Conservation (phyloP, 2,113 vertebrate species). For the Toxotes chatareus region DNA sequence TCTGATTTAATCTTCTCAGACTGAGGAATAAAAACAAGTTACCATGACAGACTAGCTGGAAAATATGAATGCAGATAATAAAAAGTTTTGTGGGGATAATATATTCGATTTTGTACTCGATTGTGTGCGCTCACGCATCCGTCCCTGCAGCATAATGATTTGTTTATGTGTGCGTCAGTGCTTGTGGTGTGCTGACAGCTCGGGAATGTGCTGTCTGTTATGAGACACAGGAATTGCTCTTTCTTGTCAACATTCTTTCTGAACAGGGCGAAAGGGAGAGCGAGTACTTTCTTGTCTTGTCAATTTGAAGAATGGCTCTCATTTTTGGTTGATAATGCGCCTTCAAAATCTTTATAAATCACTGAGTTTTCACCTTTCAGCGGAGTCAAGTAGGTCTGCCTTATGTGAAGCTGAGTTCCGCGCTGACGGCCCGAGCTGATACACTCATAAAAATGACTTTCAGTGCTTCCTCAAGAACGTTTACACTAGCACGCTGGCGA, state of each 20-base stretch:
- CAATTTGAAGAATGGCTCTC: slow-evolving; percentile 67
- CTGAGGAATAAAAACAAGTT: slow-evolving; percentile 25
- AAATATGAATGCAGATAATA: slow-evolving; percentile 35
- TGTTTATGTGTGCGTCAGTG: slow-evolving; percentile 53
- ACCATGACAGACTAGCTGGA: slow-evolving; percentile 27
- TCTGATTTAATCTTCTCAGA: slow-evolving; percentile 35
- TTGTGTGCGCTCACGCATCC: slow-evolving; percentile 28
- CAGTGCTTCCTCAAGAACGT: not conserved
- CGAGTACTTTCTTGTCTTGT: slow-evolving; percentile 60
- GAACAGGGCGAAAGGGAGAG: slow-evolving; percentile 21
- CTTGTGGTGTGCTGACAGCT: slow-evolving; percentile 33
- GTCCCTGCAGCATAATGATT: slow-evolving; percentile 46
- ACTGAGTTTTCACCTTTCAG: slow-evolving; percentile 31
- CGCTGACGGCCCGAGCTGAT: slow-evolving; percentile 14
- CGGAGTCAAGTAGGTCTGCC: slow-evolving; percentile 26
- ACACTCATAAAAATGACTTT: slow-evolving; percentile 37
- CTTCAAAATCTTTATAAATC: slow-evolving; percentile 64
- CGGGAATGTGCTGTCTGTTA: slow-evolving; percentile 54
- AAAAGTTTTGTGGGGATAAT: slow-evolving; percentile 26
- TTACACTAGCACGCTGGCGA: not conserved
- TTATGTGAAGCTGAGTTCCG: slow-evolving; percentile 26
- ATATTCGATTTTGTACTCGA: slow-evolving; percentile 24
- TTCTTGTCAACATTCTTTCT: slow-evolving; percentile 50
- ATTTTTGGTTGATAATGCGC: slow-evolving; percentile 55
- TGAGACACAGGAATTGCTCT: slow-evolving; percentile 50